These are phyloP conservation scores for Ameiurus melas DNA, from an alignment of 2,113 vertebrate species.

Conservation along the genomic window DNA sequence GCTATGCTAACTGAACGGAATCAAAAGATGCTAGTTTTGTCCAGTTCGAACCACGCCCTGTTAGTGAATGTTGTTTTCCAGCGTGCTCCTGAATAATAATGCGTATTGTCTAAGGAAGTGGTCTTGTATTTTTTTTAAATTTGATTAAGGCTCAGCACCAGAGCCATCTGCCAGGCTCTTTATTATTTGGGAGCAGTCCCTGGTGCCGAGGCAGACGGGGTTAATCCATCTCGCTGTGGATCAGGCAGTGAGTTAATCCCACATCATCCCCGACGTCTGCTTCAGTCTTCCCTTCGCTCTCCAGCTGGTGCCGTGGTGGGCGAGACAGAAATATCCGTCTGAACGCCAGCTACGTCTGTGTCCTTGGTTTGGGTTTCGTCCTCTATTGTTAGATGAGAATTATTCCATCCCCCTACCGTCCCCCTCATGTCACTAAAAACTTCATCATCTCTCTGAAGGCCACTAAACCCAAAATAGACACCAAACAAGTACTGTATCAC, in stretches of 20 bases:
- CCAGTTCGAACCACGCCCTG: background rate
- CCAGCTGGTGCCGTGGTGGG: slow-evolving; percentile 30
- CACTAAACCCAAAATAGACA: slow-evolving; percentile 37
- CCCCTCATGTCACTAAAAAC: slow-evolving; percentile 12
- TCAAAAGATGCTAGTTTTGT: background rate
- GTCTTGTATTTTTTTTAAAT: background rate
- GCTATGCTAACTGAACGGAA: background rate
- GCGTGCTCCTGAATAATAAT: background rate
- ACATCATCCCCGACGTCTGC: slow-evolving; percentile 27
- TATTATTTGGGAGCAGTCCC: background rate
- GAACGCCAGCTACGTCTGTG: background rate
- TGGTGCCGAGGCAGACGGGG: slow-evolving; percentile 16
- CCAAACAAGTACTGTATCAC: background rate
- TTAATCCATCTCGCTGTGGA: slow-evolving; percentile 13
- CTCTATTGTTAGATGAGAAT: slow-evolving; percentile 43
- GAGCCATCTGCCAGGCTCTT: background rate
- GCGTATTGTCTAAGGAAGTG: background rate
- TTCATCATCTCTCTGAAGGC: slow-evolving; percentile 32
- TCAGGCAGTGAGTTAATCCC: slow-evolving; percentile 23
- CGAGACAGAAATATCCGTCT: slow-evolving; percentile 19
- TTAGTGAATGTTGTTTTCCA: background rate
- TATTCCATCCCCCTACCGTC: background rate
- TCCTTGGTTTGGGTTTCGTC: slow-evolving; percentile 36
- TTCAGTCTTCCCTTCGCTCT: slow-evolving; percentile 4
- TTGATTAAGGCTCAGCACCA: background rate